A percentile compares a stretch with the other conserved stretches of the same genome.
phyloP scores from a whole-genome alignment of 2,888 invertebrate species.

The Andrena hattorfiana region DNA sequence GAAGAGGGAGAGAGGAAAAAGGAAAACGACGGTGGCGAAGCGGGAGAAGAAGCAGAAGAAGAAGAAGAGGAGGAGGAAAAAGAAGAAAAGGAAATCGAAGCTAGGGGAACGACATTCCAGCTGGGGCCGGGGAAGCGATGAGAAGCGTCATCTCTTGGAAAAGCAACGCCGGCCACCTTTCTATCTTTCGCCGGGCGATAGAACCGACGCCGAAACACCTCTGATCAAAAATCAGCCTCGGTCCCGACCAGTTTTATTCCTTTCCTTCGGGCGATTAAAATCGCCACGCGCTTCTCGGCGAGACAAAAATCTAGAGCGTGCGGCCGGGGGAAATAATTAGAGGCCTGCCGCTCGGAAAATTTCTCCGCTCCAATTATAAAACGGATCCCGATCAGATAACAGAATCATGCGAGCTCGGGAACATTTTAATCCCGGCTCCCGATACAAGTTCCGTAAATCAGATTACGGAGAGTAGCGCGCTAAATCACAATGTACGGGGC shows the following conservation, averaged over 20 bases:
- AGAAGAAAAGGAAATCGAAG: slow-evolving; percentile 68
- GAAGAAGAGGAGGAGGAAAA: slow-evolving; percentile 47
- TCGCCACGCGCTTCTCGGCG: neutral
- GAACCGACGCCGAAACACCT: neutral
- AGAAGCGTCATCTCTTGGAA: slow-evolving; percentile 71
- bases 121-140: slow-evolving; percentile 59
- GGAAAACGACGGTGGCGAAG: slow-evolving; percentile 42
- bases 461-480: slow-evolving; percentile 35
- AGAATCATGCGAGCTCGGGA: slow-evolving; percentile 6
- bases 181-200: slow-evolving; percentile 26
- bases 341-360: neutral
- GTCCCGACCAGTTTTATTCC: neutral
- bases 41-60: slow-evolving; percentile 47
- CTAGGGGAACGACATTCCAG: slow-evolving; percentile 74
- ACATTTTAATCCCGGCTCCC: slow-evolving; percentile 38
- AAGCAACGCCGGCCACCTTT: slow-evolving; percentile 60
- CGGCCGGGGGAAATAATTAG: slow-evolving; percentile 5
- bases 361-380: slow-evolving; percentile 21
- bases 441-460: slow-evolving; percentile 42
- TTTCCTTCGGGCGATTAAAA: slow-evolving; percentile 4
- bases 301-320: neutral
- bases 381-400: slow-evolving; percentile 40
- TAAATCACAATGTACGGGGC: slow-evolving; percentile 24
- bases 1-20: slow-evolving; percentile 61
- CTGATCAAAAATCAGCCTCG: neutral